Conservation (phyloP, 2,888 invertebrate species). For the Drosophila fungiperda region DNA sequence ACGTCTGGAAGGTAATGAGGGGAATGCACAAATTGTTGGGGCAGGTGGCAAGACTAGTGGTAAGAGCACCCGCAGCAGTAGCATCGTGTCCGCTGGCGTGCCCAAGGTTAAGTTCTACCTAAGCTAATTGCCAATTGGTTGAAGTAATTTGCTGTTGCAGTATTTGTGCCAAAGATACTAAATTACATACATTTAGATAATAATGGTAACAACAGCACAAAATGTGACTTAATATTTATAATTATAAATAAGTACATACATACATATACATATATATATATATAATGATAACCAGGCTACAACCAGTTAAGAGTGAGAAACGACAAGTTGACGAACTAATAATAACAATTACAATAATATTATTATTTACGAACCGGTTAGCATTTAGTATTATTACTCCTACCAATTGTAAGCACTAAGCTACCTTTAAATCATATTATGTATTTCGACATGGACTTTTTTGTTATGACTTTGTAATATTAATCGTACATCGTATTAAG, state of each 20-base stretch:
- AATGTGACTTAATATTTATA: conserved; percentile 72
- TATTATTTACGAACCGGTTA: conserved; percentile 29
- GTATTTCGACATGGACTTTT: conserved; percentile 46
- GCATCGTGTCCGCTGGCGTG: conserved; percentile 65
- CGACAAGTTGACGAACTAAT: conserved; percentile 28
- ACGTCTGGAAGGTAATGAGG: conserved; percentile 85
- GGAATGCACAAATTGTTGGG: conserved; percentile 47
- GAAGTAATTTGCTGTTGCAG: conserved; percentile 47
- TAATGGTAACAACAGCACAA: conserved; percentile 37
- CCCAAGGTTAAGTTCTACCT: conserved; percentile 84
- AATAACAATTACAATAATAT: conserved; percentile 1
- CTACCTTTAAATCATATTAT: conserved; percentile 58
- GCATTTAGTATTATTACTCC: conserved; percentile 61
- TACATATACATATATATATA: background rate
- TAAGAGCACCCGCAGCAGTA: conserved; percentile 77
- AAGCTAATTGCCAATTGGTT: conserved; percentile 38
- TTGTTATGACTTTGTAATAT: conserved; percentile 67
- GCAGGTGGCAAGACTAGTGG: conserved; percentile 64
- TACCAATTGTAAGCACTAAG: conserved; percentile 46
- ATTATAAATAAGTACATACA: conserved; percentile 50
- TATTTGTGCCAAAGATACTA: conserved; percentile 79
- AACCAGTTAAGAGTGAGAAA: conserved; percentile 50
- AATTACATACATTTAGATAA: conserved; percentile 25
- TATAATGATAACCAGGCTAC: conserved; percentile 24
- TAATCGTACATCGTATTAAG: conserved; percentile 32